Evolutionary conservation across 2,888 invertebrate species (phyloP), one percentile per base, ranked within the genome.

Genomic region (Volucella inflata): DNA sequence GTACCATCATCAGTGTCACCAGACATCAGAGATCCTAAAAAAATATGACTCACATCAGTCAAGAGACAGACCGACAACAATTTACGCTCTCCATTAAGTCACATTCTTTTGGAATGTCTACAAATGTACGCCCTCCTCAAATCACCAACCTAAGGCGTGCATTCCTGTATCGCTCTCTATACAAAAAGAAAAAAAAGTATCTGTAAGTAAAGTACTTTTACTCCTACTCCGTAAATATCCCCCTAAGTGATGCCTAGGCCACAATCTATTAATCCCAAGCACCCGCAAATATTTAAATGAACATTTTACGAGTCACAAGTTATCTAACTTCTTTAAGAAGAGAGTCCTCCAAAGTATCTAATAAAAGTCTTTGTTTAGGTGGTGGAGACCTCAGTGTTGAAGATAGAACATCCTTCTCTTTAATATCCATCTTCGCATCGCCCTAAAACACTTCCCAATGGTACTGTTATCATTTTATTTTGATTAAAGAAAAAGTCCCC

Each of bases 391-490:
- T 30, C 30, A 30, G 30, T 30, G 0, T 30, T 30, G 30, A 30
- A 30, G 30, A 30, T 6, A 30, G 30, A 30, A 6, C 21, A 21
- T 21, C 59, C 14, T 42, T 2, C 38, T 21, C 42, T 6, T 38
- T 10, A 17, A 16, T 53, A 53, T 10, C 55, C 14, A 14, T 8
- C 14, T n/a, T 12, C 17, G 1, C 48, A 67, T 11, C 38, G 46
- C 55, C 21, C 46, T 36, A 38, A 40, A 50, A 14, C 40, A 21
- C 57, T 1, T n/a, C 53, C 55, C 50, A 51, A 57, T 16, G 75
- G 55, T 65, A 75, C 62, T 65, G 64, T 84, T 84, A 84, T 79
- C 84, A 75, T 79, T 75, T 79, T 55, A 79, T 79, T 74, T 70
- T 84, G 79, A 84, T 79, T 79, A 79, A 83, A 75, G 59, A 59